These are phyloP conservation scores for Corydoras maculifer DNA, from an alignment of 2,113 vertebrate species.

Conservation along the genomic window DNA sequence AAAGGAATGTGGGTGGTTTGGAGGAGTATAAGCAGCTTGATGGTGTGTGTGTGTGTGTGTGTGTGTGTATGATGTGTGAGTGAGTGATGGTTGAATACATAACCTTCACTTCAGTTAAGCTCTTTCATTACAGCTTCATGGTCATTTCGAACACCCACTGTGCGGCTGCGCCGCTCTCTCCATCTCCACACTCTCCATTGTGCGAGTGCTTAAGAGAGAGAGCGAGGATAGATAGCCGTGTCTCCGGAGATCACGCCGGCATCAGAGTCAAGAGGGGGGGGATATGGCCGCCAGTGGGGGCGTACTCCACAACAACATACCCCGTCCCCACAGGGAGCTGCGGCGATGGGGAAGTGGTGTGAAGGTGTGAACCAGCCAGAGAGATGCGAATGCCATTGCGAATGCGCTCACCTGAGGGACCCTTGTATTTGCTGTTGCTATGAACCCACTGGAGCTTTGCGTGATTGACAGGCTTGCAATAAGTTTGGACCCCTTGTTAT, in stretches of 20 bases:
- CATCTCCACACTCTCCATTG: not conserved
- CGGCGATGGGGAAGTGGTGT: constrained; percentile 35
- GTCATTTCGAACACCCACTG: constrained; percentile 15
- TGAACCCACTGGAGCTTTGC: constrained; percentile 29
- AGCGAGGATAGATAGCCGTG: not conserved
- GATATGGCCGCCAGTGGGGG: constrained; percentile 26
- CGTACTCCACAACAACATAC: constrained; percentile 34
- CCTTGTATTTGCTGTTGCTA: constrained; percentile 3
- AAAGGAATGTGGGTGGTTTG: constrained; percentile 2
- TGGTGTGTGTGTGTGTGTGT: not conserved
- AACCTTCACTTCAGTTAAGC: constrained; percentile 3
- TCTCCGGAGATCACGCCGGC: constrained; percentile 26
- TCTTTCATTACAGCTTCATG: constrained; percentile 14
- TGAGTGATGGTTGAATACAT: not conserved
- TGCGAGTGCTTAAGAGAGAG: not conserved
- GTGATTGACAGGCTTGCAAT: constrained; percentile 29
- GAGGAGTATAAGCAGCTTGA: not conserved
- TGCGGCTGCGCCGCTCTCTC: not conserved
- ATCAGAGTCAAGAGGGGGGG: constrained; percentile 16
- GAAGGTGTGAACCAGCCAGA: constrained; percentile 25
- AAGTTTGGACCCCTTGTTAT: constrained; percentile 13
- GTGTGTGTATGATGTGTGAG: not conserved
- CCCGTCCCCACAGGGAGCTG: constrained; percentile 24
- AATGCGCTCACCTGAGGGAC: constrained; percentile 35
- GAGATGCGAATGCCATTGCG: constrained; percentile 20